These are phyloP conservation scores for Hylaea fasciaria DNA, from an alignment of 2,888 invertebrate species.

Conservation along the genomic window DNA sequence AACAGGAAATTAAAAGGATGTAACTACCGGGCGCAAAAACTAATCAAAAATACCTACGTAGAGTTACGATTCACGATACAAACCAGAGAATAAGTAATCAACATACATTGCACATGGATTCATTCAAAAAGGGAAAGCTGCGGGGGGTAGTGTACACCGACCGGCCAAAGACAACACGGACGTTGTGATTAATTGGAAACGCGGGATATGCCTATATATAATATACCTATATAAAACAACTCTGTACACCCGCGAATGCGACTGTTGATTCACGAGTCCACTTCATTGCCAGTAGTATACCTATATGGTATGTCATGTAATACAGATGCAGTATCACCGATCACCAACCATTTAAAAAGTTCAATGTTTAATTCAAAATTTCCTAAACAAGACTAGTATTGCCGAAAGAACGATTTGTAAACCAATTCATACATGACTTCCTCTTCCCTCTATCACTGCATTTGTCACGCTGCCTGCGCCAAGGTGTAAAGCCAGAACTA, in stretches of 20 bases:
- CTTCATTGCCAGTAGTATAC: constrained; percentile 6
- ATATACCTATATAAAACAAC: no score
- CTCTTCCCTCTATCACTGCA: background rate
- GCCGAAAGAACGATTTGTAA: background rate
- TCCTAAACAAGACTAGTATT: background rate
- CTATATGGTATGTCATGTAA: constrained; percentile 5
- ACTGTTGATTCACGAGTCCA: constrained; percentile 16
- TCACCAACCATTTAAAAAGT: background rate
- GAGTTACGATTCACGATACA: no score
- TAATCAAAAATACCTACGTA: no score
- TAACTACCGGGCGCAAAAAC: no score
- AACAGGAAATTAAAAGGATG: no score
- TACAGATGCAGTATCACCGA: constrained; percentile 1
- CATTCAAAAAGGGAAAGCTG: constrained; percentile 21
- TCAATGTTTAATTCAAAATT: background rate
- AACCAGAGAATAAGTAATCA: background rate
- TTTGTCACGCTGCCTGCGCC: background rate
- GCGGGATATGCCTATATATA: background rate
- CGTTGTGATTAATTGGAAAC: constrained; percentile 26
- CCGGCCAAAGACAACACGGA: constrained; percentile 19
- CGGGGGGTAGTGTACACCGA: background rate
- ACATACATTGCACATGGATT: constrained; percentile 10
- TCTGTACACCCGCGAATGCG: background rate
- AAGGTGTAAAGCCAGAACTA: constrained; percentile 7
- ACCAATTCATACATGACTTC: background rate